Evolutionary conservation across 2,797 vertebrate genomes (phyloP), one percentile per base, ranked within the genome.

Genomic region (Chelon auratus): DNA sequence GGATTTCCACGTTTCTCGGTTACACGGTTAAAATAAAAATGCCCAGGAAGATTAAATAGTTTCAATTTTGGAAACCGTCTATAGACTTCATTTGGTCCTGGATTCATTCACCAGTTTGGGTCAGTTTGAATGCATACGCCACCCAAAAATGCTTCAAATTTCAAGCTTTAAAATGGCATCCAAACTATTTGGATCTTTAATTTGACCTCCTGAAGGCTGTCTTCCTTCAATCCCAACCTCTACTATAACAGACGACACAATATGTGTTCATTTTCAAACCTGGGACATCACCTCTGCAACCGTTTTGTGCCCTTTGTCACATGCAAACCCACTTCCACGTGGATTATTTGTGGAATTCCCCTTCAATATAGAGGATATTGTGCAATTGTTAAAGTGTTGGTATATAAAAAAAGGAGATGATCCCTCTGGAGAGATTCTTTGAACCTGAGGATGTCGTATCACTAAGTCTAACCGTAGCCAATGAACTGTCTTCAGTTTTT

Each of bases 391-490:
- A 40, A 11, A 9, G 9, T 53, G 12, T 53, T 45, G 8, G 17
- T 45, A 18, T 48, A 3, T 2, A 36, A 2, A n/a, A 40, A 39
- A 52, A 20, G 43, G 24, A 57, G 51, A 3, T 39, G 4, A 26
- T 77, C 39, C 11, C 8, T 51, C 18, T n/a, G 30, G 1, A 57
- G 72, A 74, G 64, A 67, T 13, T 51, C 30, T 40, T 60, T 17
- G 17, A 52, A 60, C 48, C 45, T 17, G 55, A 62, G 52, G 52
- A 72, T 80, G 78, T 87, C 78, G 87, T 74, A 80, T 83, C 79
- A 73, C 75, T 50, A 10, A 78, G 77, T 84, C 85, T 63, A 79
- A 77, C 78, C 1, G 6, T 14, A 50, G 69, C 72, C 22, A 69
- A 62, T 66, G 15, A 78, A 69, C 77, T 75, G 62, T 80, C 33